Base-by-base conservation (phyloP, 2,797 vertebrate species). In the Megalops cyprinoides region DNA sequence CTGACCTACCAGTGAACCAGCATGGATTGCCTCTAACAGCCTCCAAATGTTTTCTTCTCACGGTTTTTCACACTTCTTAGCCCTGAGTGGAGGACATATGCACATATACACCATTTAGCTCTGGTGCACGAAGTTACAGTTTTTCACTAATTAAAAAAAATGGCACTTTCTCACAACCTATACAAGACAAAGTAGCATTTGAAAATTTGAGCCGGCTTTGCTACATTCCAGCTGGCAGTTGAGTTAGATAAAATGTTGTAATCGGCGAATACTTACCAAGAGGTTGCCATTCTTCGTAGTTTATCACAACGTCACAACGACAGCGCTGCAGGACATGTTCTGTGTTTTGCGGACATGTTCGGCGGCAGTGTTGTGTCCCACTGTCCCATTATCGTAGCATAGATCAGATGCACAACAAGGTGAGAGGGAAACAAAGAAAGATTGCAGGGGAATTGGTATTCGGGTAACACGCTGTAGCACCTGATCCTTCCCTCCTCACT, bases 1-100 rank as follows among this genome's bases (percentile, higher is more conserved):
- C 67, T 92, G 90, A 92, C 87, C 88, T 87, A 87, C 90, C 91
- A 92, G 91, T 84, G 86, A 91, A 88, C 91, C 87, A 91, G 91
- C 90, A 86, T 78, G 83, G 82, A 86, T 79, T 79, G 48, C 44
- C 80, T 88, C 88, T 87, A 90, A 86, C 84, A 83, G 78, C 83
- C 79, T 79, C 86, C 84, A 78, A 87, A 44, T 85, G 85, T 89
- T 91, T 89, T 89, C 80, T 88, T 87, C 86, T 81, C 58, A 87
- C 82, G 4, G 5, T 83, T 80, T 89, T 89, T 86, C 73, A 84
- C 84, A 82, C 74, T 49, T 62, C 84, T 86, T 73, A 78, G 84
- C 87, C 81, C 18, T 8, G 51, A 53, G 51, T 82, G 82, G 77
- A 87, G 84, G 80, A 85, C 85, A 84, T 6, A 82, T 74, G 23